Base-by-base conservation (phyloP, 2,797 vertebrate species). In the Cossypha heuglini region DNA sequence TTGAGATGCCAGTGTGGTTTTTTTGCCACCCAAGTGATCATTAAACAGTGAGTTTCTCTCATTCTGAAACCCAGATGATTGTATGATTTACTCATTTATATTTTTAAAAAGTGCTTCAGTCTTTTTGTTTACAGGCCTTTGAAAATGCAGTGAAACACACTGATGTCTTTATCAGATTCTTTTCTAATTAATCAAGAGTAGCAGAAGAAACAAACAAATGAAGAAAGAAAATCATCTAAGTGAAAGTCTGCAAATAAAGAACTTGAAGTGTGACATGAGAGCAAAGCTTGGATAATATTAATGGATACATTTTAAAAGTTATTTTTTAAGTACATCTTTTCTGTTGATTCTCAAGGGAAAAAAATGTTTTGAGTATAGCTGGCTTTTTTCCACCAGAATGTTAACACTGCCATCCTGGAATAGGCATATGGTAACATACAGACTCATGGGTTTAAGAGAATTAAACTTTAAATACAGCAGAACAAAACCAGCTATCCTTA, bases 381-480 rank as follows among this genome's bases (percentile, higher is more conserved):
- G 13, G 0, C 1, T 14, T 58, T n/a, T 24, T 8, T 2, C 6
- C 7, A 18, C 1, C 19, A 12, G 24, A 45, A 67, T 33, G 6
- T 48, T 67, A 51, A 61, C 11, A 7, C 3, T 68, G 13, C 16
- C 12, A 38, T 42, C n/a, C n/a, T 88, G 69, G 54, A 79, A 66
- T 33, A 45, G 16, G 3, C 31, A 4, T 29, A 4, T 46, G 24
- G 37, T 58, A 48, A 64, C 33, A 13, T 25, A 28, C 13, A 82
- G 29, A 67, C 11, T 10, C 13, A 9, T 26, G 26, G 42, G 6
- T 40, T 88, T 67, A 42, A 42, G 24, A 29, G 7, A n/a, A 25
- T 37, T 76, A 67, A 80, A 33, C 22, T 29, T 10, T n/a, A 66
- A 68, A 21, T 42, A 20, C 4, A 68, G 28, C 20, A 92, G 58